A percentile compares a stretch with the other conserved stretches of the same genome.
phyloP scores from a whole-genome alignment of 2,888 invertebrate genomes.

The Sinelater perroti region DNA sequence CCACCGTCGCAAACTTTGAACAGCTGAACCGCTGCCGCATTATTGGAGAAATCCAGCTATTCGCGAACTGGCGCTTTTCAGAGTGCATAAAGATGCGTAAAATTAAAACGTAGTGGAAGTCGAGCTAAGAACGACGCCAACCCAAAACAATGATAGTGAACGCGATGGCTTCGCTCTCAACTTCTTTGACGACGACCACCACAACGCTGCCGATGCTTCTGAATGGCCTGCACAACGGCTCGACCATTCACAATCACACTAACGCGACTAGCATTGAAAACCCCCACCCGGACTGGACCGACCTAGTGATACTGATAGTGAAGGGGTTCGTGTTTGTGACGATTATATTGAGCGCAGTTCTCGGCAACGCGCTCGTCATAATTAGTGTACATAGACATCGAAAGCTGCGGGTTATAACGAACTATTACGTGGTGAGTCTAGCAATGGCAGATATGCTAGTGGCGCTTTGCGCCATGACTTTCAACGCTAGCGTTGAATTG shows the following conservation, averaged over 20 bases:
- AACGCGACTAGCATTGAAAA: conserved; percentile 56
- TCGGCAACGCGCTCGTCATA: conserved; percentile 93
- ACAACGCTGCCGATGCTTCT: conserved; percentile 45
- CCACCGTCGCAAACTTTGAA: background rate
- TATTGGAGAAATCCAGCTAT: too few relatives aligned
- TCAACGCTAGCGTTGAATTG: conserved; percentile 85
- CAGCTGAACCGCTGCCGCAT: too few relatives aligned
- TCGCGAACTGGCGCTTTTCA: too few relatives aligned
- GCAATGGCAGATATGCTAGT: conserved; percentile 95
- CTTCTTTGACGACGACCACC: conserved; percentile 55
- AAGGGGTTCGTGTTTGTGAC: conserved; percentile 83
- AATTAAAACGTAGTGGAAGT: background rate
- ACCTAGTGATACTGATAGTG: conserved; percentile 69
- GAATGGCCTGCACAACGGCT: conserved; percentile 48
- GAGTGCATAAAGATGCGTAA: conserved; percentile 3
- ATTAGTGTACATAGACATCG: conserved; percentile 83
- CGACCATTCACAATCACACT: conserved; percentile 47
- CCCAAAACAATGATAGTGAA: conserved; percentile 58
- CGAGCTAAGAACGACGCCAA: background rate
- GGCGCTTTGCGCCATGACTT: conserved; percentile 91
- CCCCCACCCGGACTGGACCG: conserved; percentile 62
- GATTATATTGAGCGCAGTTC: conserved; percentile 88
- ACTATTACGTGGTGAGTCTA: conserved; percentile 94
- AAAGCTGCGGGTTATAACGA: conserved; percentile 86
- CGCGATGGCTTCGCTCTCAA: conserved; percentile 60